A percentile compares a stretch with the other conserved stretches of the same genome.
Conservation (phyloP, 1,140 invertebrate genomes). For the Proales similis region DNA sequence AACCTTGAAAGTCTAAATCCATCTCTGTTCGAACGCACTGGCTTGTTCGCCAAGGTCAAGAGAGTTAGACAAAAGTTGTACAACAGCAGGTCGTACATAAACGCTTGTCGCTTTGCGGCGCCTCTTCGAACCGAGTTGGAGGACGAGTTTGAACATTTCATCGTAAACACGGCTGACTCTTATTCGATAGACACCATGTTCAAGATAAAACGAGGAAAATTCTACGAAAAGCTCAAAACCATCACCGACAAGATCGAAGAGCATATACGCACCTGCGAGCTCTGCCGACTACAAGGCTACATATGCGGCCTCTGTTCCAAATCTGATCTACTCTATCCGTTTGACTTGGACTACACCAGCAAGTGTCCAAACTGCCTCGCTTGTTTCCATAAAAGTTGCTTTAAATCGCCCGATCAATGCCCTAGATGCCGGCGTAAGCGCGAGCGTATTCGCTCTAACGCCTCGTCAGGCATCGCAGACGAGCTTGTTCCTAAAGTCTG, state of each 20-base stretch:
- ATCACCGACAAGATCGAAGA: neutral
- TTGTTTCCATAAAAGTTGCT: conserved; percentile 23
- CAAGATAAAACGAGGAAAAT: conserved; percentile 13
- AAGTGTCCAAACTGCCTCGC: conserved; percentile 14
- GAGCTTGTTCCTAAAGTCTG: no score
- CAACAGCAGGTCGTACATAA: conserved; percentile 1
- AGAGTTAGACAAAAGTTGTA: conserved; percentile 18
- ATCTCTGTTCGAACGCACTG: neutral
- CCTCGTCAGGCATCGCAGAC: no score
- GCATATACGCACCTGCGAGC: conserved; percentile 17
- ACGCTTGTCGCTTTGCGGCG: neutral
- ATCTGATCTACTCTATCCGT: conserved; percentile 31
- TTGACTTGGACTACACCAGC: conserved; percentile 5
- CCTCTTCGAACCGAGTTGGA: conserved; percentile 6
- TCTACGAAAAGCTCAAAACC: neutral
- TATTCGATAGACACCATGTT: conserved; percentile 17
- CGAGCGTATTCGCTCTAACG: no score
- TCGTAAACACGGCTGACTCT: conserved; percentile 2
- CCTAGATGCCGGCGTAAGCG: no score
- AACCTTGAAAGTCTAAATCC: conserved; percentile 26
- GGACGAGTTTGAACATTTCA: conserved; percentile 19
- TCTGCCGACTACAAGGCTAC: conserved; percentile 28
- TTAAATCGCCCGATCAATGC: neutral
- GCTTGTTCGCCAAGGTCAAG: conserved; percentile 2
- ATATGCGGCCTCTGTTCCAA: conserved; percentile 21